phyloP scores from a whole-genome alignment of 2,797 vertebrate genomes.

The Sebastes matsubarae region DNA sequence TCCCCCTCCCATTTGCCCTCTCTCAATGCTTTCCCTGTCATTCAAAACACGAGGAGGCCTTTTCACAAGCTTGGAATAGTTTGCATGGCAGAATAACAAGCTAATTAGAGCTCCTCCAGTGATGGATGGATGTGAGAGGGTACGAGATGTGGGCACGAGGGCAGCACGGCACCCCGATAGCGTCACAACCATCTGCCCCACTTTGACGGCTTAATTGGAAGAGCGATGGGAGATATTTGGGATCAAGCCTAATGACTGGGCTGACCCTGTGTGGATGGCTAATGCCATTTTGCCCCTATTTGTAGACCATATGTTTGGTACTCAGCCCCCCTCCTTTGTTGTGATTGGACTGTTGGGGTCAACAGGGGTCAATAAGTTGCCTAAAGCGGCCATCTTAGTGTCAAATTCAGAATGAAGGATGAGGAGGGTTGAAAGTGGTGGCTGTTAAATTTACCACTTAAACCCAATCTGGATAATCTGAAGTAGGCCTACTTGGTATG shows the following conservation, averaged over 20 bases:
- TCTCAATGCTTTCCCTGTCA: slow-evolving; percentile 79
- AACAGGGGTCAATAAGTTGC: slow-evolving; percentile 56
- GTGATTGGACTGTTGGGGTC: slow-evolving; percentile 47
- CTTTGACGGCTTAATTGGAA: slow-evolving; percentile 79
- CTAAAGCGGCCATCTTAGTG: slow-evolving; percentile 40
- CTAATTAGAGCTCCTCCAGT: slow-evolving; percentile 82
- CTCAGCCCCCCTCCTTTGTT: slow-evolving; percentile 18
- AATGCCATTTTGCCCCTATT: slow-evolving; percentile 57
- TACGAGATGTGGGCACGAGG: slow-evolving; percentile 66
- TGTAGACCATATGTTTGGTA: slow-evolving; percentile 34
- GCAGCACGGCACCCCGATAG: slow-evolving; percentile 66
- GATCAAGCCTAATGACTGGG: slow-evolving; percentile 56
- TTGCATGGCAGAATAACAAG: slow-evolving; percentile 84
- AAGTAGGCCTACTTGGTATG: not conserved
- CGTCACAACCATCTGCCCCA: slow-evolving; percentile 67
- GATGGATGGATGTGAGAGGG: slow-evolving; percentile 73
- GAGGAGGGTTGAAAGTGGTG: slow-evolving; percentile 12
- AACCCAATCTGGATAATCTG: not conserved
- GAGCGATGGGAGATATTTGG: slow-evolving; percentile 66
- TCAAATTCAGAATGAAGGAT: slow-evolving; percentile 49
- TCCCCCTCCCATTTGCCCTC: slow-evolving; percentile 69
- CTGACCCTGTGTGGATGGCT: slow-evolving; percentile 55
- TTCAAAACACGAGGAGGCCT: slow-evolving; percentile 80
- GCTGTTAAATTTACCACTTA: slow-evolving; percentile 34
- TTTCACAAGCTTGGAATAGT: slow-evolving; percentile 82